A percentile compares a stretch with the other conserved stretches of the same genome.
Conservation (phyloP, 2,797 vertebrate genomes). For the Oryzias sinensis region DNA sequence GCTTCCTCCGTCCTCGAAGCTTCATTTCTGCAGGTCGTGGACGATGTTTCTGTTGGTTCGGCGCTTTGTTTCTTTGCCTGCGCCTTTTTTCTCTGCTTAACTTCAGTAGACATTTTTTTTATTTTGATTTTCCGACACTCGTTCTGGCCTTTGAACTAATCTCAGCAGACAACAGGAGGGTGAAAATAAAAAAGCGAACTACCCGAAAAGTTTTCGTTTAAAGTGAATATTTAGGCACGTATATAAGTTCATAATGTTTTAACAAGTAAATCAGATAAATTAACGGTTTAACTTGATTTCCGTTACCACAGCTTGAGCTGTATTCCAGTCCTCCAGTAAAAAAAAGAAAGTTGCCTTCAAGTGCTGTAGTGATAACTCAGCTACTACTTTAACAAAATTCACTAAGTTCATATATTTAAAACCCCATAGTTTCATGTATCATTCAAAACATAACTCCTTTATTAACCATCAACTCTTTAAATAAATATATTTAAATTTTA, state of each 20-base stretch:
- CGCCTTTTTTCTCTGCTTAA: slow-evolving; percentile 74
- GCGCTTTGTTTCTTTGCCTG: slow-evolving; percentile 41
- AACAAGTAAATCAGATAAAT: not conserved
- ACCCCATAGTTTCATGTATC: not conserved
- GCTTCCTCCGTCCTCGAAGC: slow-evolving; percentile 7
- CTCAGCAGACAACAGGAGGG: not conserved
- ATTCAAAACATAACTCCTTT: too few relatives aligned
- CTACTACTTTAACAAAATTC: not conserved
- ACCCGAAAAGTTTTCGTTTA: not conserved
- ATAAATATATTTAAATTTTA: too few relatives aligned
- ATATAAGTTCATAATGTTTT: slow-evolving; percentile 20
- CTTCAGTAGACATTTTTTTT: slow-evolving; percentile 70
- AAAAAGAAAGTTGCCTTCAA: slow-evolving; percentile 17
- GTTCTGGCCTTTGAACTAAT: not conserved
- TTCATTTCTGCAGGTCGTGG: slow-evolving; percentile 34
- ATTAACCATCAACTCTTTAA: too few relatives aligned
- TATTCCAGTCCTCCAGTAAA: too few relatives aligned
- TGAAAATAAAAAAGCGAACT: not conserved
- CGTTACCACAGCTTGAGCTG: not conserved
- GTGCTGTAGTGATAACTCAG: not conserved
- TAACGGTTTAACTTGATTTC: not conserved
- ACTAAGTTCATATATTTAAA: not conserved
- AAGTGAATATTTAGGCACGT: not conserved
- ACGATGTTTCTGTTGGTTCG: slow-evolving; percentile 22
- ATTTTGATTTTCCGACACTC: too few relatives aligned